Percentiles rank a stretch among this genome's conserved stretches.
These are phyloP conservation scores for Geodia barretti DNA, from an alignment of 37 sponge, comb jelly and placozoan species.

Conservation along the genomic window DNA sequence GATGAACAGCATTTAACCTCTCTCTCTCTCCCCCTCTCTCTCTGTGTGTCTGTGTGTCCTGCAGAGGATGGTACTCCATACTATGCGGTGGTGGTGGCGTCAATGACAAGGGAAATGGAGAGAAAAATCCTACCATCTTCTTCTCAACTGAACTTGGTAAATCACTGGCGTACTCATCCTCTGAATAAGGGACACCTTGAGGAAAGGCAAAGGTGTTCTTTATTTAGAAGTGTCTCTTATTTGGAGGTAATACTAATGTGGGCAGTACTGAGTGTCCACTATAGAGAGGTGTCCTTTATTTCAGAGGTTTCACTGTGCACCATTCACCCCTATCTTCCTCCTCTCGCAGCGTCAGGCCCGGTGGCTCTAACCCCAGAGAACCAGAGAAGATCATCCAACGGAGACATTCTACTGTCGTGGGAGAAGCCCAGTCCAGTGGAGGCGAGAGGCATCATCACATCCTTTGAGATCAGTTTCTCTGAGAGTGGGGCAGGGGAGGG, in stretches of 20 bases:
- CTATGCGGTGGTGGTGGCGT: conserved; percentile 12
- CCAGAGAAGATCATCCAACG: not conserved
- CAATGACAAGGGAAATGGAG: not conserved
- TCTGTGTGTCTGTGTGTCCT: not conserved
- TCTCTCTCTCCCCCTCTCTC: no score
- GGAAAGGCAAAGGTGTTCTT: no score
- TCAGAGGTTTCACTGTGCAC: no score
- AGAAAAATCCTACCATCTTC: not conserved
- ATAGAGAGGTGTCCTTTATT: no score
- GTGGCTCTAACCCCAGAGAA: not conserved
- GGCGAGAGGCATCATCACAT: conserved; percentile 28
- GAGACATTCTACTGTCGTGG: conserved; percentile 20
- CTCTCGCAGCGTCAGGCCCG: not conserved
- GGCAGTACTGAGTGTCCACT: no score
- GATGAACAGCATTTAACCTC: no score
- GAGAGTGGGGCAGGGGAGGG: not conserved
- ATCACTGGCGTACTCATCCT: no score
- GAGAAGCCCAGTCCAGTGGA: not conserved
- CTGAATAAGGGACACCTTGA: no score
- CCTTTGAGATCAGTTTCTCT: conserved; percentile 15
- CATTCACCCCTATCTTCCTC: not conserved
- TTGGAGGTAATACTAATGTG: no score
- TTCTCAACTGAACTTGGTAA: conserved; percentile 22
- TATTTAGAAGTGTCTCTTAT: no score
- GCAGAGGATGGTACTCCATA: conserved; percentile 32